Evolutionary conservation across 2,113 vertebrate species (phyloP).

Genomic region (Rhinichthys klamathensis): DNA sequence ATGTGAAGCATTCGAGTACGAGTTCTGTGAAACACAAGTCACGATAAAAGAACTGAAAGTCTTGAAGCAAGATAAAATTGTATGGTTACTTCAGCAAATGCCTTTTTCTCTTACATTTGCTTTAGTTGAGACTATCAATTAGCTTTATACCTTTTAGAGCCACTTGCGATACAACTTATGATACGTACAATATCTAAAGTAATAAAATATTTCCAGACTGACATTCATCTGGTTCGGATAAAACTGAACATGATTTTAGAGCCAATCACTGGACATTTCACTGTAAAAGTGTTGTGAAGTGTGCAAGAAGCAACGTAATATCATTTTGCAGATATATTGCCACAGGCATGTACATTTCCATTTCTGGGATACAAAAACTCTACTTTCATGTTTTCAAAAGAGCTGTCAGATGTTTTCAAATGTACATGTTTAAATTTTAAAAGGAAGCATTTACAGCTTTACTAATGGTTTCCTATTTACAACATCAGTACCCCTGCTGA

Average conservation of each 20-base stretch:
- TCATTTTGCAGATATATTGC: background rate
- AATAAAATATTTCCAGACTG: background rate
- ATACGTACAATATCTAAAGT: background rate
- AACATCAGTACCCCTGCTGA: slow-evolving; percentile 5
- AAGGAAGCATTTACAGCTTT: slow-evolving; percentile 18
- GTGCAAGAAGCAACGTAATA: background rate
- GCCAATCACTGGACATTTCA: background rate
- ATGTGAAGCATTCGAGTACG: background rate
- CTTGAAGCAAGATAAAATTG: background rate
- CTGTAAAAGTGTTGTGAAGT: background rate
- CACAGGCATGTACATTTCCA: too few species aligned
- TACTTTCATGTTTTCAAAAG: background rate
- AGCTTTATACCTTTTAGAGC: background rate
- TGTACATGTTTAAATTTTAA: background rate
- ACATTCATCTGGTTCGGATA: background rate
- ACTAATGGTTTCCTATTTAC: slow-evolving; percentile 19
- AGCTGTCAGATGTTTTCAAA: background rate
- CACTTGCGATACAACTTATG: too few species aligned
- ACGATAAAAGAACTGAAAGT: background rate
- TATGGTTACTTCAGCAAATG: background rate
- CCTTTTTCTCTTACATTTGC: background rate
- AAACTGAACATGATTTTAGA: background rate
- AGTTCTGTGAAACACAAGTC: background rate
- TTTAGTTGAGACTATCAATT: background rate
- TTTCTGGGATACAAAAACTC: background rate